These are phyloP conservation scores for Zoanthus sociatus DNA, from an alignment of 92 coral and sea anemone genomes.

Conservation along the genomic window DNA sequence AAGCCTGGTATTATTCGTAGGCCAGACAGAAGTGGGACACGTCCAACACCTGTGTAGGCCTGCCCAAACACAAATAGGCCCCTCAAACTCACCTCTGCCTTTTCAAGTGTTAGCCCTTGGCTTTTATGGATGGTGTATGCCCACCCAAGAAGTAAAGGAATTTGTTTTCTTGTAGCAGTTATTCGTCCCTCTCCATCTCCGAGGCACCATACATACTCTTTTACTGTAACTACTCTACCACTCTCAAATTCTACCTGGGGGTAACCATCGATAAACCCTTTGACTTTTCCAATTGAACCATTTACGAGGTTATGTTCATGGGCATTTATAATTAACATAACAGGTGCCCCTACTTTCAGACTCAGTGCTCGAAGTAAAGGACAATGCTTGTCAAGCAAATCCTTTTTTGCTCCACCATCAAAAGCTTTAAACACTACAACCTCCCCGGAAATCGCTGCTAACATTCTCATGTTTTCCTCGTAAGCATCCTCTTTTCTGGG, in stretches of 20 bases:
- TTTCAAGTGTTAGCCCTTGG: slow-evolving; percentile 20
- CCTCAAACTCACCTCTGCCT: slow-evolving; percentile 33
- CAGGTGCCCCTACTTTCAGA: slow-evolving; percentile 54
- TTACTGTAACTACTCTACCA: slow-evolving; percentile 2
- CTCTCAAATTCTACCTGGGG: slow-evolving; percentile 49
- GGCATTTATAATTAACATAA: slow-evolving; percentile 39
- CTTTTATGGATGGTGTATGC: slow-evolving; percentile 1
- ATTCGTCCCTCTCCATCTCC: not conserved
- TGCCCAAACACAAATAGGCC: slow-evolving; percentile 46
- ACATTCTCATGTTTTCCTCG: slow-evolving; percentile 22
- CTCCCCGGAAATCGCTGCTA: slow-evolving; percentile 36
- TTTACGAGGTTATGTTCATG: slow-evolving; percentile 38
- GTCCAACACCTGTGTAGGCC: slow-evolving; percentile 36
- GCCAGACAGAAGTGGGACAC: slow-evolving; percentile 31
- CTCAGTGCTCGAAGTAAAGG: slow-evolving; percentile 15
- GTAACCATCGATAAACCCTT: slow-evolving; percentile 43
- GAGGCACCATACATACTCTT: slow-evolving; percentile 37
- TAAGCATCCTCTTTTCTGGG: slow-evolving; percentile 14
- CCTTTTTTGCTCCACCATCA: slow-evolving; percentile 50
- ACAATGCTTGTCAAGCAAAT: slow-evolving; percentile 24
- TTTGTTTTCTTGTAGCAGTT: slow-evolving; percentile 29
- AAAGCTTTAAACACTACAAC: slow-evolving; percentile 15
- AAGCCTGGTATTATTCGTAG: slow-evolving; percentile 45
- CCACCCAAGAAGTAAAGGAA: slow-evolving; percentile 39
- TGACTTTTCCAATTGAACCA: slow-evolving; percentile 51